Evolutionary conservation across 2,113 vertebrate genomes (phyloP), one percentile per base, ranked within the genome.

Genomic region (Myotis lucifugus): DNA sequence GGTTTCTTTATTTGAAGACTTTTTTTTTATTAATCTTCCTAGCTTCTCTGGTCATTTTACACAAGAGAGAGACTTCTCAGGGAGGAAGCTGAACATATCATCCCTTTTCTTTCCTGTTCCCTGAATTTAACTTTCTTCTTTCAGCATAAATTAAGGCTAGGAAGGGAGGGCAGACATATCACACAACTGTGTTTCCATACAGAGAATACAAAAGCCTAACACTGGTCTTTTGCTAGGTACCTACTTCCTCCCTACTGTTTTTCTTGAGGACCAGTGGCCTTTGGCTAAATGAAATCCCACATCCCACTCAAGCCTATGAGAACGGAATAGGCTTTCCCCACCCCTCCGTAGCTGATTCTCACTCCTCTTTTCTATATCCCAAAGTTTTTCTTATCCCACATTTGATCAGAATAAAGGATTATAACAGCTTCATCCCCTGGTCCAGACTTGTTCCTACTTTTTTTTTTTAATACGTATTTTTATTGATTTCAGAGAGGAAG

Each of bases 71-170:
- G 5, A 64, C n/a, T 79, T 17, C 52, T 34, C 3, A 78, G n/a
- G 14, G 27, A 88, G 6, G 83, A 93, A 77, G 59, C 42, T 77
- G 77, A 67, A 74, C 84, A 29, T 42, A 18, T 48, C 32, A 4
- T 88, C 54, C 13, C 18, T 92, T 25, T 14, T 90, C 29, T 83
- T 56, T 74, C 4, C 8, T 69, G 4, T 77, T 89, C 92, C 15
- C 81, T 89, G 61, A 93, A n/a, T 82, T 92, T 74, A 59, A 50
- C 34, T 85, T 56, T 85, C 72, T 17, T 88, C 50, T 67, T 79
- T 54, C 21, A 50, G 21, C 15, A 48, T 88, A 72, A 84, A 29
- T 72, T 56, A 91, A 90, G 95, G 29, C 61, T 85, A 40, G 40
- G n/a, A 23, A 9, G n/a, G 34, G 72, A 69, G 10, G 12, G 7